These are phyloP conservation scores for Lysandra coridon DNA, from an alignment of 2,888 invertebrate genomes.

Conservation along the genomic window DNA sequence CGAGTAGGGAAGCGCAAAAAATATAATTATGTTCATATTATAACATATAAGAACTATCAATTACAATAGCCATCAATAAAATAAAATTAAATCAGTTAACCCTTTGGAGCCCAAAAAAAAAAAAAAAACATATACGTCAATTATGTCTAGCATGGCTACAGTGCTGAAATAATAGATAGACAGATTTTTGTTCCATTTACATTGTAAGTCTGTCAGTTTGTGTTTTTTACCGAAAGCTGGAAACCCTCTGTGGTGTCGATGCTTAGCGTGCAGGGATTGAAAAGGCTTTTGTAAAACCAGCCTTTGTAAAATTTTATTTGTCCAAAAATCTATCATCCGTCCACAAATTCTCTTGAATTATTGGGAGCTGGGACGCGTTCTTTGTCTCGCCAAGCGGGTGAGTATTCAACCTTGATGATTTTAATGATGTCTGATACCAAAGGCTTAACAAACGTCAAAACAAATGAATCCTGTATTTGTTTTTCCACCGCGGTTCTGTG, in stretches of 20 bases:
- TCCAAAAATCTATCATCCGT: slow-evolving; percentile 32
- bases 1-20: too few species aligned
- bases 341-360: slow-evolving; percentile 37
- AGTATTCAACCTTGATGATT: slow-evolving; percentile 31
- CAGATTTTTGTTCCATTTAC: neutral
- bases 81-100: too few species aligned
- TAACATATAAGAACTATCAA: too few species aligned
- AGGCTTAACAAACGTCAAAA: slow-evolving; percentile 17
- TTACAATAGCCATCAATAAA: too few species aligned
- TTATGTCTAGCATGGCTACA: too few species aligned
- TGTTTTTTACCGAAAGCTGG: neutral
- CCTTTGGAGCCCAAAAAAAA: too few species aligned
- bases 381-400: slow-evolving; percentile 26
- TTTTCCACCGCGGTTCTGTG: neutral
- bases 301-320: slow-evolving; percentile 14
- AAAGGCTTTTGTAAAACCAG: neutral
- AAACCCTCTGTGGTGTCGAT: neutral
- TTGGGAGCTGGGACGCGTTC: slow-evolving; percentile 28
- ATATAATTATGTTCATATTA: too few species aligned
- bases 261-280: neutral
- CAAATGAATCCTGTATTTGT: neutral
- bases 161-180: too few species aligned
- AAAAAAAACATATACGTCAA: too few species aligned
- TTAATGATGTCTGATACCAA: slow-evolving; percentile 35
- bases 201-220: neutral